A percentile compares a stretch with the other conserved stretches of the same genome.
These are phyloP conservation scores for Orthochromis indermauri DNA, from an alignment of 2,113 vertebrate species.

Conservation along the genomic window DNA sequence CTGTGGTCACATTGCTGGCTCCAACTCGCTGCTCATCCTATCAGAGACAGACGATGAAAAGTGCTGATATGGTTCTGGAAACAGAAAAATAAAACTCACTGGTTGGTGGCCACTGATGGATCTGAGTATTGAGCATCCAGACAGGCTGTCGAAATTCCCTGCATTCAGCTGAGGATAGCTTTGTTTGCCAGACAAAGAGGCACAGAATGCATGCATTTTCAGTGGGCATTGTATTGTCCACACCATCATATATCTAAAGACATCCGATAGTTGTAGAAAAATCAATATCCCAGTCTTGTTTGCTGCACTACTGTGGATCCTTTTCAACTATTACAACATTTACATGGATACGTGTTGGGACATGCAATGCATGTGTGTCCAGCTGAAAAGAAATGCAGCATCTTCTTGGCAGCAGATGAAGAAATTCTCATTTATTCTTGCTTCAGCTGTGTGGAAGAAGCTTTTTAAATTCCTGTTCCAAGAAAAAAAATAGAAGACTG, in stretches of 20 bases:
- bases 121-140: not conserved
- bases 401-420: not conserved
- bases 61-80: not conserved
- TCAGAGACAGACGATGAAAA: not conserved
- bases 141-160: not conserved
- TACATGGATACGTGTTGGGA: not conserved
- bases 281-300: not conserved
- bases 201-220: not conserved
- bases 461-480: not conserved
- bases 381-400: not conserved
- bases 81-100: not conserved
- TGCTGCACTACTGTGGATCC: not conserved
- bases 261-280: not conserved
- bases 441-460: not conserved
- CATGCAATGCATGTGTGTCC: not conserved
- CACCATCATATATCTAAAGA: not conserved
- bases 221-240: not conserved
- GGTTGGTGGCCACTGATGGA: not conserved
- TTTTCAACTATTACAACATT: not conserved
- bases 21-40: not conserved
- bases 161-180: constrained; percentile 8
- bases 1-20: not conserved
- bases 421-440: not conserved
- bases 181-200: constrained; percentile 26
- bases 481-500: not conserved